Conservation (phyloP, 2,797 vertebrate species). For the Propithecus perrieri region DNA sequence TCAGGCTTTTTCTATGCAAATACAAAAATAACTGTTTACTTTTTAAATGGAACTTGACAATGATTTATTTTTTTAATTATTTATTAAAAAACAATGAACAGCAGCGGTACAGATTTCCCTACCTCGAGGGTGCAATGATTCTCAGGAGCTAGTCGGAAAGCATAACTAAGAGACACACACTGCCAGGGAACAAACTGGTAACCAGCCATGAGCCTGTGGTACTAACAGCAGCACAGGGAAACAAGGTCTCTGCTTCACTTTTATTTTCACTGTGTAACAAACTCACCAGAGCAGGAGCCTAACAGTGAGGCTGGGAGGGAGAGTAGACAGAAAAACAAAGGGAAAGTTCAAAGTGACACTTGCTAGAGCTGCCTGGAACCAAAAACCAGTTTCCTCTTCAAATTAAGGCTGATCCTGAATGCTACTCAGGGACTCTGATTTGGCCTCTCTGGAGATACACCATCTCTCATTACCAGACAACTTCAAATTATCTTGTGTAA, state of each 20-base stretch:
- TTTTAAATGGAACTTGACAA: not conserved
- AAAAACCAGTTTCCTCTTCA: not conserved
- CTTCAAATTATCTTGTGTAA: not conserved
- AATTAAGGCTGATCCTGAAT: not conserved
- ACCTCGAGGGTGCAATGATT: fast-evolving
- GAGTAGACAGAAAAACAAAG: not conserved
- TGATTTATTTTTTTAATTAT: not conserved
- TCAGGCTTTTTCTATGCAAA: slow-evolving; percentile 1
- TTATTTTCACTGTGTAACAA: not conserved
- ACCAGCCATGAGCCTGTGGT: not conserved
- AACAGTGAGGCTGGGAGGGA: too few species aligned
- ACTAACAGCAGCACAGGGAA: not conserved
- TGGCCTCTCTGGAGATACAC: not conserved
- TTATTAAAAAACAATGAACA: not conserved
- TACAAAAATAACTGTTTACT: slow-evolving; percentile 26
- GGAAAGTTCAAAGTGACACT: not conserved
- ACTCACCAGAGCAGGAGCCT: not conserved
- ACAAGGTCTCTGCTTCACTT: not conserved
- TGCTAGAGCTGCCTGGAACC: not conserved
- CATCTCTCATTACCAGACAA: not conserved
- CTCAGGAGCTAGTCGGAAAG: not conserved
- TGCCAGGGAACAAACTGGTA: not conserved
- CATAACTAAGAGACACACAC: not conserved
- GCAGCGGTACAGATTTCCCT: not conserved
- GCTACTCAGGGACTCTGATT: not conserved